Evolutionary conservation across 2,113 vertebrate genomes (phyloP).

Genomic region (Syrrhaptes paradoxus): DNA sequence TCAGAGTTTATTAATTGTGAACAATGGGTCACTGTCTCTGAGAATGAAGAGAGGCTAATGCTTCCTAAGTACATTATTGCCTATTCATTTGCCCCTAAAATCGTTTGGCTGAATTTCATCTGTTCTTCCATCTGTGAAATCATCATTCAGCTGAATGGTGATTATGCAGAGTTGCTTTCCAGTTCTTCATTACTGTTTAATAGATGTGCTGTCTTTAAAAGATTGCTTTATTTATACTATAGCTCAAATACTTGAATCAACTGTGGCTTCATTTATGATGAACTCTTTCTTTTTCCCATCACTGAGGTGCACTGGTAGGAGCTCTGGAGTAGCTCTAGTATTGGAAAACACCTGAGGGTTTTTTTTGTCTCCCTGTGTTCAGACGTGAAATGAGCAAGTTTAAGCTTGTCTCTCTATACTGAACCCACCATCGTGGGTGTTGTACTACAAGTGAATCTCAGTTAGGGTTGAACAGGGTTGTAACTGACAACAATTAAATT

Average conservation of each 20-base stretch:
- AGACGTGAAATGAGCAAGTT: background rate
- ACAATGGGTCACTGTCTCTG: constrained; percentile 64
- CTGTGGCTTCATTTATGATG: background rate
- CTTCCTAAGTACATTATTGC: constrained; percentile 65
- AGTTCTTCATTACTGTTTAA: constrained; percentile 72
- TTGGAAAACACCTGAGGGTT: background rate
- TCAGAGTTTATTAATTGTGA: constrained; percentile 56
- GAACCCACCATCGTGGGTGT: background rate
- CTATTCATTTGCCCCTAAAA: constrained; percentile 70
- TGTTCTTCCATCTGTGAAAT: constrained; percentile 78
- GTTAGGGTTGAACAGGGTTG: background rate
- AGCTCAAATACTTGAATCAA: constrained; percentile 5
- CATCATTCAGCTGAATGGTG: constrained; percentile 68
- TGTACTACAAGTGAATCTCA: background rate
- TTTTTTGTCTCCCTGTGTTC: background rate
- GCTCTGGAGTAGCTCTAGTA: background rate
- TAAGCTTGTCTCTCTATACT: background rate
- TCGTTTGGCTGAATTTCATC: constrained; percentile 75
- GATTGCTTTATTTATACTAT: constrained; percentile 29
- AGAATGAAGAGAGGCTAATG: constrained; percentile 66
- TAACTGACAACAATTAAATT: background rate
- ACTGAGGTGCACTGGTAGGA: background rate
- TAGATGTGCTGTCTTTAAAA: constrained; percentile 66
- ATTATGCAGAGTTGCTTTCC: constrained; percentile 68
- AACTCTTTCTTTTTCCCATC: background rate